phyloP scores from a whole-genome alignment of 2,113 vertebrate genomes.

The Zosterops hypoxanthus region DNA sequence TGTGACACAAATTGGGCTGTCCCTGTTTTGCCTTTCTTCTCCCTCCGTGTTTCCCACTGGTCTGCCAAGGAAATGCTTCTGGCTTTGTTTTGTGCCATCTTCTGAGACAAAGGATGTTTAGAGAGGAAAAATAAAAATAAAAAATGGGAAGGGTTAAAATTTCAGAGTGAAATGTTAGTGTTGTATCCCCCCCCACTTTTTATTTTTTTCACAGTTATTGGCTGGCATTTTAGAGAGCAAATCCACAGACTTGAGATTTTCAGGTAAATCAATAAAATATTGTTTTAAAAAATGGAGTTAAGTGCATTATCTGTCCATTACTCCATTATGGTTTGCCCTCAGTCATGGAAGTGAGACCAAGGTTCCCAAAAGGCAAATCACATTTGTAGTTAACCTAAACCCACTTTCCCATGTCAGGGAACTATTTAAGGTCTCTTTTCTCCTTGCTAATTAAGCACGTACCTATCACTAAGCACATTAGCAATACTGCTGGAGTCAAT shows the following conservation, averaged over 20 bases:
- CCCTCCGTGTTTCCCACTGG: background rate
- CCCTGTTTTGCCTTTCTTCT: conserved; percentile 42
- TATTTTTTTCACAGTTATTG: background rate
- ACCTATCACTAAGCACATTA: background rate
- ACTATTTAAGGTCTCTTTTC: conserved; percentile 30
- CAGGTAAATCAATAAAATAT: conserved; percentile 54
- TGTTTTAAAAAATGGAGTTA: conserved; percentile 45
- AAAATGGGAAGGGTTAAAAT: background rate
- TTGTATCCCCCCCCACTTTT: background rate
- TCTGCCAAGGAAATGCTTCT: background rate
- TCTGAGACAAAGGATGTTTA: background rate
- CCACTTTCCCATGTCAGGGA: background rate
- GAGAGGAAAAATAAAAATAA: background rate
- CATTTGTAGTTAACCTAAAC: background rate
- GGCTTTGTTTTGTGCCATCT: background rate
- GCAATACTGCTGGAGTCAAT: background rate
- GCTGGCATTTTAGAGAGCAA: background rate
- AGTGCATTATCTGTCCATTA: conserved; percentile 43
- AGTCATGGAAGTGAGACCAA: conserved; percentile 16
- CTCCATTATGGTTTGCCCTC: conserved; percentile 24
- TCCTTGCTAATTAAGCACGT: conserved; percentile 22
- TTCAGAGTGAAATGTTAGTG: background rate
- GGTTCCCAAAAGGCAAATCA: conserved; percentile 24
- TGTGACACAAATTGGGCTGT: conserved; percentile 46
- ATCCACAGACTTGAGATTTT: conserved; percentile 15